Evolutionary conservation across 2,797 vertebrate species (phyloP), one percentile per base, ranked within the genome.

Genomic region (Meda fulgida): DNA sequence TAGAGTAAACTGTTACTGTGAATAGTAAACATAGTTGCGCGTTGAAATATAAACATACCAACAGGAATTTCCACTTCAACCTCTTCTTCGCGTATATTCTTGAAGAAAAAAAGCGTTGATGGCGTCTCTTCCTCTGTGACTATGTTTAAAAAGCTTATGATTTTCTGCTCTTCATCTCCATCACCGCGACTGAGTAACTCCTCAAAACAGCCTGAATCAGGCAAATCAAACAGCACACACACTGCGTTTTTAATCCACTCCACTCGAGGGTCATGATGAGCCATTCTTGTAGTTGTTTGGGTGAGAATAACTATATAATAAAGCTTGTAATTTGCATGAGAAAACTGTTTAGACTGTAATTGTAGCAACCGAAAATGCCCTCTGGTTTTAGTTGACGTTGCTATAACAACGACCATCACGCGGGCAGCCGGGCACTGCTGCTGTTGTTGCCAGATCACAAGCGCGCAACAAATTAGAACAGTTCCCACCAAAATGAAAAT

Each of bases 181-280:
- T 95, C 95, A 0, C 84, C 51, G 3, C 95, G 94, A 69, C 4
- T 90, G 63, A 99, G 92, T 40, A 99, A 93, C 19, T 97, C 96
- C 78, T 98, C 96, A 76, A 98, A 96, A 72, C 92, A 90, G 18
- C 58, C 78, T 0, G 93, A 90, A 16, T 92, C 92, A 0, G 53
- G 73, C 36, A 97, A 75, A 71, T 87, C 80, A 53, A 98, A 94
- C 4, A 90, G 89, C 0, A 85, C 71, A 31, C 92, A 94, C 0
- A 95, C 93, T 3, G 92, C 92, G 81, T 96, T 93, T 83, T 95
- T 93, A 72, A 98, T 90, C 98, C 97, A 99, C 89, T 92, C 94
- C 88, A 97, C 87, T n/a, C 97, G 94, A 75, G 96, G 91, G 83
- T 98, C 98, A 83, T 93, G 92, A 90, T 94, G 89, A 11, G 89